phyloP scores from a whole-genome alignment of 2,113 vertebrate species.

The Muntiacus muntjak region DNA sequence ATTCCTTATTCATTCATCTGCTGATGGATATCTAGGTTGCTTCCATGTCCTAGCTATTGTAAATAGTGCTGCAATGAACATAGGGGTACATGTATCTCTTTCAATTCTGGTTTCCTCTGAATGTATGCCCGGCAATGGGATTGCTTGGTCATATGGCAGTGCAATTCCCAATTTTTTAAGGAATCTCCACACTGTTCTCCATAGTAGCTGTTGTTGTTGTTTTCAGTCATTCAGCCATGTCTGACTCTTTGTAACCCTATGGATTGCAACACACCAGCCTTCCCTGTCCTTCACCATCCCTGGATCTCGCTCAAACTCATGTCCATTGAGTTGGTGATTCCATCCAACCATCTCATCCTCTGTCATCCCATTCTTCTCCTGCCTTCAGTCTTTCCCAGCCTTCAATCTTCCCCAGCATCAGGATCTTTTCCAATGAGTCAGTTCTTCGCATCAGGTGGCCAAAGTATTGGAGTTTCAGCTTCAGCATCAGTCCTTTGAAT shows the following conservation, averaged over 20 bases:
- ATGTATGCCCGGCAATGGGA: not conserved
- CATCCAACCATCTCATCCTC: not conserved
- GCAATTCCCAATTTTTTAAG: not conserved
- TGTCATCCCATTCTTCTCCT: not conserved
- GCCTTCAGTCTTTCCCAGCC: not conserved
- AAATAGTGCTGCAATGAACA: not conserved
- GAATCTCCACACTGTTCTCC: not conserved
- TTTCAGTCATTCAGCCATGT: not conserved
- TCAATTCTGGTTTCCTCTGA: not conserved
- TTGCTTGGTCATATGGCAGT: not conserved
- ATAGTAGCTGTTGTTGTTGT: not conserved
- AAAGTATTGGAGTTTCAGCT: not conserved
- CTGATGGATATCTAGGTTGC: not conserved
- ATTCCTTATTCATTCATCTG: not conserved
- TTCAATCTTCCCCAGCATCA: not conserved
- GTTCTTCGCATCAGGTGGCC: not conserved
- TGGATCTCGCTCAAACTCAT: not conserved
- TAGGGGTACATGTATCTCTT: not conserved
- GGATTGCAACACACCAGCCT: not conserved
- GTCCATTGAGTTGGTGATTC: not conserved
- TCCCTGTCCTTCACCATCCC: not conserved
- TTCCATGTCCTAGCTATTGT: not conserved
- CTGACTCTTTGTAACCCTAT: not conserved
- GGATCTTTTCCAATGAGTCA: fast-evolving
- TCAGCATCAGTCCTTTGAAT: not conserved